A percentile compares a stretch with the other conserved stretches of the same genome.
Evolutionary conservation across 2,113 vertebrate species (phyloP).

Genomic region (Cervus canadensis): DNA sequence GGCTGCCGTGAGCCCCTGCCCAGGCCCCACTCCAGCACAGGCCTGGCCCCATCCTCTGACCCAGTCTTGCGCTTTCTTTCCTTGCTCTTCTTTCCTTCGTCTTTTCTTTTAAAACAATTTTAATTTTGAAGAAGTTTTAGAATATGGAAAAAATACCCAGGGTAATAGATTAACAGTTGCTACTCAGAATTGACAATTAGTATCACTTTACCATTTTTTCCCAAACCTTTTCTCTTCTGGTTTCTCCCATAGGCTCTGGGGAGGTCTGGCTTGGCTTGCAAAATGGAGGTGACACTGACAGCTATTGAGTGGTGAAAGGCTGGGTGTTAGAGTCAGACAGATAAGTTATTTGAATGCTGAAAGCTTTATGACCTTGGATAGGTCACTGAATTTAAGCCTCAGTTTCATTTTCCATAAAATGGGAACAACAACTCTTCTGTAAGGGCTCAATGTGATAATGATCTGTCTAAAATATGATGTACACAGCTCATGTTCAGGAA

Average conservation of each 20-base stretch:
- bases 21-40: slow-evolving; percentile 24
- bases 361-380: background rate
- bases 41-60: background rate
- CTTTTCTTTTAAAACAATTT: background rate
- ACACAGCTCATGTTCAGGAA: background rate
- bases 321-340: background rate
- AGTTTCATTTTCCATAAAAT: background rate
- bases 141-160: background rate
- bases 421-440: background rate
- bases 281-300: background rate
- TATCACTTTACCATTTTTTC: background rate
- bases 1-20: background rate
- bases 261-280: background rate
- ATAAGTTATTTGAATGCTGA: background rate
- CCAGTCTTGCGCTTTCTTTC: background rate
- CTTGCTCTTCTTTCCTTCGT: background rate
- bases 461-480: background rate
- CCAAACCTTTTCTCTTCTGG: background rate
- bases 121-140: slow-evolving; percentile 37
- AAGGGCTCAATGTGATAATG: background rate
- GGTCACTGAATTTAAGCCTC: background rate
- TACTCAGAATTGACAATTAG: background rate
- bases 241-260: background rate
- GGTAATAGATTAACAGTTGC: background rate
- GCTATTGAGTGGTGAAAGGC: background rate